Evolutionary conservation across 1,140 invertebrate genomes (phyloP).

Genomic region (Phymorhynchus buccinoides): DNA sequence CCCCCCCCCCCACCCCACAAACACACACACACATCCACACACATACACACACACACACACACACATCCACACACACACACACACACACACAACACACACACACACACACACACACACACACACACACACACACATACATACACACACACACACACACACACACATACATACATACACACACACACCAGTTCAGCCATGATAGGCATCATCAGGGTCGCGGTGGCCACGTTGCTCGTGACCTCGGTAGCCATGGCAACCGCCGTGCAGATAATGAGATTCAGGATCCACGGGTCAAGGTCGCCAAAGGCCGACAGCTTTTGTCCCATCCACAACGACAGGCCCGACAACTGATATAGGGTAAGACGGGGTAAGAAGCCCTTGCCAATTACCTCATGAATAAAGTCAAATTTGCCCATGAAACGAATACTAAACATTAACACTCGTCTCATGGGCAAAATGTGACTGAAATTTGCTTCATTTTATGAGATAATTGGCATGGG

Average conservation of each 20-base stretch:
- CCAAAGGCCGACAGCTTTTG: constrained; percentile 48
- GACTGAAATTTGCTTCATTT: too few species aligned
- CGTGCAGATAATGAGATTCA: constrained; percentile 67
- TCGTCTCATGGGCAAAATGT: too few species aligned
- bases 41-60: neutral
- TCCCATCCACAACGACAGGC: constrained; percentile 56
- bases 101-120: neutral
- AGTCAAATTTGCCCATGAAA: too few species aligned
- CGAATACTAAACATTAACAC: too few species aligned
- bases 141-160: neutral
- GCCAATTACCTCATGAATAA: too few species aligned
- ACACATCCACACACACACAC: neutral
- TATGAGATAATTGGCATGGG: too few species aligned
- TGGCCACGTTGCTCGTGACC: constrained; percentile 75
- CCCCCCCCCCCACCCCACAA: too few species aligned
- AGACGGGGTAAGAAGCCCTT: too few species aligned
- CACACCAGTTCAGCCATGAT: constrained; percentile 72
- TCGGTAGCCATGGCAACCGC: constrained; percentile 73
- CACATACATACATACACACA: constrained; percentile 2
- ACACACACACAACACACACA: neutral
- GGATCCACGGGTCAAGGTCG: constrained; percentile 54
- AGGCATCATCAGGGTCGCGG: constrained; percentile 74
- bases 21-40: neutral
- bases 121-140: neutral
- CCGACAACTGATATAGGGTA: constrained; percentile 45